Base-by-base conservation (phyloP, 2,113 vertebrate genomes). In the Archilochus colubris region DNA sequence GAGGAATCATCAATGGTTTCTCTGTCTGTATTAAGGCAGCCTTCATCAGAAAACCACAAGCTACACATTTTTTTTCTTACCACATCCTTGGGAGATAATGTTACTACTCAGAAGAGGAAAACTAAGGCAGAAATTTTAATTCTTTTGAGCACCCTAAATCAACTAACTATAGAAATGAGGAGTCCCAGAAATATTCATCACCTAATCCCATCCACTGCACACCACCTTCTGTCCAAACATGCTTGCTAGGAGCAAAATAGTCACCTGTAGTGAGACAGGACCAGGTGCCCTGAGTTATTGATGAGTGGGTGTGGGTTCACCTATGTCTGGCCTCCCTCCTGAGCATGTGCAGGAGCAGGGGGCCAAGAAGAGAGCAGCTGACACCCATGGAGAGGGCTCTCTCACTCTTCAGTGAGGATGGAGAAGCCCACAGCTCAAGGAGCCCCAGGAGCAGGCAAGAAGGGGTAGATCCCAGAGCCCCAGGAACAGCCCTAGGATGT, bases 41-140 rank as follows among this genome's bases (percentile, higher is more conserved):
- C 46, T 77, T 69, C 70, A 66, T 23, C 80, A 80, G 73, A 78
- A 94, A 94, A 88, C 59, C 86, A 59, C 82, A 91, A 90, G 74
- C 72, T 94, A 73, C 76, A 74, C 38, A n/a, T 63, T 48, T 55
- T 63, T 30, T 54, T 78, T 74, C 86, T 72, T 40, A 48, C 72
- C 79, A 83, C 82, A 78, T 83, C 80, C 94, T 83, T 3, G 3
- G 8, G 38, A 91, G 82, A 25, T 12, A n/a, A 38, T 38, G 44
- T 21, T 48, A 36, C 54, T 43, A 40, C 77, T 83, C 73, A 67
- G 48, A 67, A 77, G 59, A 48, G 72, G 48, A 50, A 82, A 82
- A 51, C 3, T 17, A 43, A 6, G 0, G 24, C 33, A 78, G 64
- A 62, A 86, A 33, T 30, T 36, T 38, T 54, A 3, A 66, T 77